Conservation (phyloP, 2,797 vertebrate genomes). For the Oreochromis mossambicus region DNA sequence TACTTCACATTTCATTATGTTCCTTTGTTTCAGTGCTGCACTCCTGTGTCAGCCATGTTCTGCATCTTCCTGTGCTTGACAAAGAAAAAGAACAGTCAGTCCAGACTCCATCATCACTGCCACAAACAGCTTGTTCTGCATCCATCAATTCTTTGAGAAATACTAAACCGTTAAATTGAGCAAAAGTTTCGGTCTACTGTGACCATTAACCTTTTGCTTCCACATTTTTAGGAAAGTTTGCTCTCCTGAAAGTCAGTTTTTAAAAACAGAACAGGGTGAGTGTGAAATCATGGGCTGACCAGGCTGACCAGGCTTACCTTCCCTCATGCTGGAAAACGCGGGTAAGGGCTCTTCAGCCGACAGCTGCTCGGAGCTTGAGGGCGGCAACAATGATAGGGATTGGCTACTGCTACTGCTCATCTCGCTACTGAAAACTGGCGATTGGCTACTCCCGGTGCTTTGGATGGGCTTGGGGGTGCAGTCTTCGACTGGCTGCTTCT, state of each 20-base stretch:
- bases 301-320: constrained; percentile 76
- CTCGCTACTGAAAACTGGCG: constrained; percentile 86
- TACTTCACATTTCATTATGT: neutral
- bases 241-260: neutral
- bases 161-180: neutral
- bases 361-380: constrained; percentile 79
- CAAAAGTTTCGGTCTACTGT: neutral
- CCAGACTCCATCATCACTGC: neutral
- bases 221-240: neutral
- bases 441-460: constrained; percentile 82
- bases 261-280: neutral
- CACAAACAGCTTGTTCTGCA: neutral
- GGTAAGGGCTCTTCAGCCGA: constrained; percentile 83
- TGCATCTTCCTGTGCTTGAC: neutral
- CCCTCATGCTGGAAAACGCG: constrained; percentile 77
- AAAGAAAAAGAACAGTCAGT: neutral
- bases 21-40: neutral
- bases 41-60: neutral
- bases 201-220: neutral
- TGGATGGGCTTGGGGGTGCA: constrained; percentile 87
- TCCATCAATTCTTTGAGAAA: neutral
- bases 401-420: constrained; percentile 84
- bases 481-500: constrained; percentile 90
- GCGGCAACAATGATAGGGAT: constrained; percentile 77
- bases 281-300: neutral